Conservation (phyloP, 2,797 vertebrate genomes). For the Catharus ustulatus region DNA sequence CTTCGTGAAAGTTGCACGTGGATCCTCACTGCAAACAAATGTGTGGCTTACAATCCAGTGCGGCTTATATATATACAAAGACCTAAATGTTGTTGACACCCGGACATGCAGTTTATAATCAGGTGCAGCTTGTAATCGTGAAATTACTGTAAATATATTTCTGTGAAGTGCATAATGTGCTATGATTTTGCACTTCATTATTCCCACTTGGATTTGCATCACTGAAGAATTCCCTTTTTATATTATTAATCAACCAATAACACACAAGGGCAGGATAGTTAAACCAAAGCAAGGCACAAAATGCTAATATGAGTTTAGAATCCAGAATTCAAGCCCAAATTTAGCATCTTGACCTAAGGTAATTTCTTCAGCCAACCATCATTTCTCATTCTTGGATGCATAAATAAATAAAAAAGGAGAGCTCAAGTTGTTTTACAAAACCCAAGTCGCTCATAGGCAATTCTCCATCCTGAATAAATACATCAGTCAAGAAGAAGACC, state of each 20-base stretch:
- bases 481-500: not conserved
- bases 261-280: not conserved
- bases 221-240: not conserved
- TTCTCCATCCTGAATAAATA: not conserved
- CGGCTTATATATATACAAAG: no score
- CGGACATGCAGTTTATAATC: no score
- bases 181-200: not conserved
- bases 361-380: not conserved
- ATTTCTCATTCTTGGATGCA: not conserved
- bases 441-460: not conserved
- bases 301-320: not conserved
- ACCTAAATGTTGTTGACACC: no score
- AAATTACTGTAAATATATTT: not conserved
- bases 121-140: no score
- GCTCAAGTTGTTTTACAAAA: not conserved
- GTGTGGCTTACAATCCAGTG: no score
- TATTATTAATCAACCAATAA: not conserved
- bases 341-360: not conserved
- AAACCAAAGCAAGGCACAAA: not conserved
- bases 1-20: no score
- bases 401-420: not conserved
- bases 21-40: no score
- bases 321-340: not conserved
- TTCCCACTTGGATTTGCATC: not conserved
- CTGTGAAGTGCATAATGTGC: not conserved